Base-by-base conservation (phyloP, 2,888 invertebrate species). In the Chloroclystis v-ata region DNA sequence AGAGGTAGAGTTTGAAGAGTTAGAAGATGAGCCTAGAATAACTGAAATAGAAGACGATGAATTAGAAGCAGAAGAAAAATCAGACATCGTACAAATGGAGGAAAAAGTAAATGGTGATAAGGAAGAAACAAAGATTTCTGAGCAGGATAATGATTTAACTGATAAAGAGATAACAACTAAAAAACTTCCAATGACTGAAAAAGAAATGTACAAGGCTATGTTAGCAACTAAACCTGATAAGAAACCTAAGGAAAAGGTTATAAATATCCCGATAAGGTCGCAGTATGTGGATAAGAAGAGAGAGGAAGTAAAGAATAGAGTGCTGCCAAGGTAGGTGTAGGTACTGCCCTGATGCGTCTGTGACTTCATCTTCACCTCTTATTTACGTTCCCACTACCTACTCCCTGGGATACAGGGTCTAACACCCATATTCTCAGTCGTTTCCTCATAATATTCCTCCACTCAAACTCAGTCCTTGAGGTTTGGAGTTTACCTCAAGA, bases 241-340 rank as follows among this genome's bases (percentile, higher is more conserved):
- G 20, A 52, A 45, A 40, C 43, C 37, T 12, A 28, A 20, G 32
- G 14, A 43, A 35, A 57, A 48, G 53, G 54, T 63, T 28, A 54
- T 44, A 24, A 67, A 69, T 63, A 71, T 59, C 45, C 72, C 59
- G 25, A 67, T 83, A 1, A 78, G 61, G 50, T 81, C 86, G 1
- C 77, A 78, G 54, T 83, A 76, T 51, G 73, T 82, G 14, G 75
- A 78, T 7, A 77, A 69, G 62, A 84, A 82, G 57, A 79, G 72
- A 55, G 57, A 75, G 49, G 80, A 78, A 58, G 61, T 66, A 11
- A 68, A 77, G 1, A 76, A 75, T 28, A 78, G 84, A 46, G 75
- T 85, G 11, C 57, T 90, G 41, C 92, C 92, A 2, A 78, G 81
- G 20, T 20, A 20, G 5, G 20, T 20, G 5, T 20, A 20, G 2